These are phyloP conservation scores for Grapholita molesta DNA, from an alignment of 1,140 invertebrate genomes.

Conservation along the genomic window DNA sequence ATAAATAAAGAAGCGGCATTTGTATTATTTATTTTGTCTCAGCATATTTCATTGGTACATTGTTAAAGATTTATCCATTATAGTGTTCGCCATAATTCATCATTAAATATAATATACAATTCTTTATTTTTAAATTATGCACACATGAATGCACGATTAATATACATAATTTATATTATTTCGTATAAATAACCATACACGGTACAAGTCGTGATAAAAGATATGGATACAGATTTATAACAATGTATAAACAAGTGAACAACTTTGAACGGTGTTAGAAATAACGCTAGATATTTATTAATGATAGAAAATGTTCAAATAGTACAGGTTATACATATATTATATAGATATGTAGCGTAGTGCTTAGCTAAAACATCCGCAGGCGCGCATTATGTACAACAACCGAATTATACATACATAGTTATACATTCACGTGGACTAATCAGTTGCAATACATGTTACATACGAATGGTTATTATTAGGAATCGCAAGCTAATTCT, in stretches of 20 bases:
- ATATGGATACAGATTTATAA: slow-evolving; percentile 70
- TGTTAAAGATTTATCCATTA: slow-evolving; percentile 67
- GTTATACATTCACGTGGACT: slow-evolving; percentile 44
- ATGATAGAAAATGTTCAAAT: slow-evolving; percentile 66
- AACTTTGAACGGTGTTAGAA: slow-evolving; percentile 68
- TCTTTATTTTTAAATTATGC: slow-evolving; percentile 68
- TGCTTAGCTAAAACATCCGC: slow-evolving; percentile 55
- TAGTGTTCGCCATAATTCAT: slow-evolving; percentile 50
- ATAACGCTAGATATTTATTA: slow-evolving; percentile 63
- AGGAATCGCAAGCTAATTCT: slow-evolving; percentile 68
- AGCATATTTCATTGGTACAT: slow-evolving; percentile 75
- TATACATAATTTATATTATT: slow-evolving; percentile 66
- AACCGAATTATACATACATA: slow-evolving; percentile 41
- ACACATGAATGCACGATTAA: slow-evolving; percentile 65
- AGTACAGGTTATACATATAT: slow-evolving; percentile 52
- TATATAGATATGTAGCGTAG: slow-evolving; percentile 68
- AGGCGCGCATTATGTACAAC: slow-evolving; percentile 58
- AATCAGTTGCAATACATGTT: slow-evolving; percentile 54
- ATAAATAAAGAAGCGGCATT: slow-evolving; percentile 73
- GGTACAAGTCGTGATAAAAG: slow-evolving; percentile 58
- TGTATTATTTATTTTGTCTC: slow-evolving; percentile 73
- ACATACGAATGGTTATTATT: slow-evolving; percentile 53
- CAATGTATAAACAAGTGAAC: slow-evolving; percentile 74
- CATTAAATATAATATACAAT: slow-evolving; percentile 66
- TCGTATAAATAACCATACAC: slow-evolving; percentile 68